Conservation (phyloP, 2,113 vertebrate genomes). For the Orthonyx spaldingii region DNA sequence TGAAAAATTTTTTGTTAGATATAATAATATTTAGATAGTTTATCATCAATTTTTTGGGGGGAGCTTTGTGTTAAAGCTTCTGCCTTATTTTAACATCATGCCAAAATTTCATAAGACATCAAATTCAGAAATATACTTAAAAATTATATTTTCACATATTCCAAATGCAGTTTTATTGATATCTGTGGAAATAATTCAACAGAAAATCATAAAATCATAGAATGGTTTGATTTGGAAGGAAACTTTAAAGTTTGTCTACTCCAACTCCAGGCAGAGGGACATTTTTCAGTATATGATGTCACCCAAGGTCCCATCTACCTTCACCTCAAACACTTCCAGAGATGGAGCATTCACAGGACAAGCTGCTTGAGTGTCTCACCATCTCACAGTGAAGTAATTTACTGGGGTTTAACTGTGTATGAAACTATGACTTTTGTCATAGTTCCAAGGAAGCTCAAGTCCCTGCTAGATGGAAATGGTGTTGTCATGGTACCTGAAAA, state of each 20-base stretch:
- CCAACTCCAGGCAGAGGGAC: not conserved
- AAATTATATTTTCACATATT: not conserved
- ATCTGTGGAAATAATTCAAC: not conserved
- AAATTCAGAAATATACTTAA: not conserved
- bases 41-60: not conserved
- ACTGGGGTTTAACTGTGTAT: not conserved
- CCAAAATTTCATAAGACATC: accelerated
- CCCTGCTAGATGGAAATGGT: not conserved
- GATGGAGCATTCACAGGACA: not conserved
- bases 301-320: not conserved
- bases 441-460: not conserved
- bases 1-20: not conserved
- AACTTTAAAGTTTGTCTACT: not conserved
- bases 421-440: not conserved
- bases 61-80: not conserved
- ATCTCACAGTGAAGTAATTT: not conserved
- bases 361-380: not conserved
- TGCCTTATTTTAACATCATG: not conserved
- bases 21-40: not conserved
- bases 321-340: accelerated
- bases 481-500: not conserved
- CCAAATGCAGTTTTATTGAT: not conserved
- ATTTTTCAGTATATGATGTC: not conserved
- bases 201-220: not conserved
- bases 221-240: not conserved